Base-by-base conservation (phyloP, 2,888 invertebrate genomes). In the Ophion ventricosus region DNA sequence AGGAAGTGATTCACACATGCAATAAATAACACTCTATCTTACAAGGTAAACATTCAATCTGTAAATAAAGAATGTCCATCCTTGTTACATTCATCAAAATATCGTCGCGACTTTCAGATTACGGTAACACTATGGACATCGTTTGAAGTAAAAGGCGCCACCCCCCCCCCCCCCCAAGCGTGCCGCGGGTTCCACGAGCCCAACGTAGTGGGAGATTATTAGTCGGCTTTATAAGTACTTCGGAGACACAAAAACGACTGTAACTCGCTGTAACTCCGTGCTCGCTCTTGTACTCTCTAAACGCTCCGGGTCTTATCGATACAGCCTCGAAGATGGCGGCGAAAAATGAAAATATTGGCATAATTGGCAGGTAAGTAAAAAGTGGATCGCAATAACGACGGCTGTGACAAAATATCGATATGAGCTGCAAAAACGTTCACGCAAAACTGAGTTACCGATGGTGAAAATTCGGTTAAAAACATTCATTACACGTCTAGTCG, bases 351-450 rank as follows among this genome's bases (percentile, higher is more conserved):
- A 96, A 96, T 94, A 95, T 97, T 88, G 96, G 96, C 86, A 97
- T 97, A 87, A 94, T 97, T 85, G 97, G 97, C 91, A 97, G 97
- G 97, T 97, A 94, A 89, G 73, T 82, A 1, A 29, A 23, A 80
- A 40, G 11, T 56, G 17, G 25, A 11, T 57, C 29, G 43, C 17
- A 35, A 25, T 61, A 72, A 40, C 56, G 54, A 49, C 40, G 66
- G 69, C n/a, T n/a, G 63, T 29, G 4, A n/a, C 3, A 40, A 2
- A 49, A 49, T 74, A 49, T 61, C 5, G 35, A 20, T 2, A n/a
- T 10, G n/a, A 49, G 17, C 8, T n/a, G 14, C 14, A 57, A 57
- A 23, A 23, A 11, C 57, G 1, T 57, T 49, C 1, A 49, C 17
- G 14, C 3, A 49, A 8, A 43, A 43, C 35, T 35, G 4, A 35